These are phyloP conservation scores for Saturnia japonica DNA, from an alignment of 2,888 invertebrate species.

Conservation along the genomic window DNA sequence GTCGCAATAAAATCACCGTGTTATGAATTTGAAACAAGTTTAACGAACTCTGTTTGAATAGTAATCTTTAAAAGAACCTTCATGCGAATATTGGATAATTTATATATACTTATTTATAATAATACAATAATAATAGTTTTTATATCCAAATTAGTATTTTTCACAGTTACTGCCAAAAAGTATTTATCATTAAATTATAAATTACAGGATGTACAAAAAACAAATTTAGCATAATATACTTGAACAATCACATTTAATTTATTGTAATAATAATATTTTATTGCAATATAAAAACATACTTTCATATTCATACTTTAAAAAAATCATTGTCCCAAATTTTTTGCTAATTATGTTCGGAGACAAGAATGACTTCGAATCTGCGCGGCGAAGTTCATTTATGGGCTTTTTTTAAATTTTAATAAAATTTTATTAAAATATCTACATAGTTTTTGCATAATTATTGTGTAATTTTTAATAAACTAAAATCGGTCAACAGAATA, in stretches of 20 bases:
- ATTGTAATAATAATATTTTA: neutral
- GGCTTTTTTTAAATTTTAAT: neutral
- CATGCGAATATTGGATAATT: neutral
- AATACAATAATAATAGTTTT: neutral
- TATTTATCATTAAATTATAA: neutral
- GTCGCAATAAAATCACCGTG: neutral
- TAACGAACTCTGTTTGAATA: slow-evolving; percentile 14
- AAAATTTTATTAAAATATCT: neutral
- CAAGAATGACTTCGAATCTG: neutral
- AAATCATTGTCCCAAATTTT: neutral
- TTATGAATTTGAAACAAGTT: slow-evolving; percentile 14
- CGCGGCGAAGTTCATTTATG: neutral
- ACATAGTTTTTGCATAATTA: neutral
- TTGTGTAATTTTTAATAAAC: neutral
- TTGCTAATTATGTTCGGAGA: neutral
- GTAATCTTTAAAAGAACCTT: neutral
- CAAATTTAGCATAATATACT: neutral
- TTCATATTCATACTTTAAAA: neutral
- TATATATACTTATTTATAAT: neutral
- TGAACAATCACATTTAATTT: neutral
- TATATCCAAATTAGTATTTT: neutral
- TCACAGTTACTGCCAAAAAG: neutral
- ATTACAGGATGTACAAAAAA: neutral
- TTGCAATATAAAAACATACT: neutral
- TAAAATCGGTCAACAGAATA: neutral